phyloP scores from a whole-genome alignment of 2,113 vertebrate genomes.

The Calonectris borealis region DNA sequence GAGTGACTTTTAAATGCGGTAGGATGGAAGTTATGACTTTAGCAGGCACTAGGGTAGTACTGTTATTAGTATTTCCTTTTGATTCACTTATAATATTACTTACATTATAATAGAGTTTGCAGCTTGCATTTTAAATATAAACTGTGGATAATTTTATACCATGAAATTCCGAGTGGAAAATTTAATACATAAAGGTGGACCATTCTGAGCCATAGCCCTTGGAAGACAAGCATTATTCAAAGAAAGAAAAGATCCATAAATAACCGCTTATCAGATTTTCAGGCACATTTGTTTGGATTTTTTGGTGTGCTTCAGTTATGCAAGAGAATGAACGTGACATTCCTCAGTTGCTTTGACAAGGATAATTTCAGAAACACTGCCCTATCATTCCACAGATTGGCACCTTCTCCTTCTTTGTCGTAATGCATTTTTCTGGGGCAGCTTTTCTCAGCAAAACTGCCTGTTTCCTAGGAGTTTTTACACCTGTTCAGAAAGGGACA shows the following conservation, averaged over 20 bases:
- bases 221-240: background rate
- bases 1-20: background rate
- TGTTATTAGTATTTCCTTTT: constrained; percentile 34
- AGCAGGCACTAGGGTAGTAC: background rate
- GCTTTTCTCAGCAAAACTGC: constrained; percentile 9
- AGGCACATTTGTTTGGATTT: constrained; percentile 28
- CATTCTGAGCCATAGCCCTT: background rate
- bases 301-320: constrained; percentile 33
- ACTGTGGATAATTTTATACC: background rate
- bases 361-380: constrained; percentile 52
- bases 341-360: constrained; percentile 21
- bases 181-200: background rate
- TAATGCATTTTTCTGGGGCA: background rate
- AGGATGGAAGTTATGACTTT: constrained; percentile 25
- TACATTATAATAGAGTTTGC: constrained; percentile 16
- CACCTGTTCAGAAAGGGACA: background rate
- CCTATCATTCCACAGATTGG: constrained; percentile 27
- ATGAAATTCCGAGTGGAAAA: background rate
- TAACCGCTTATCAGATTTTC: constrained; percentile 13
- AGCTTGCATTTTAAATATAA: constrained; percentile 39
- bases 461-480: constrained; percentile 2
- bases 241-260: background rate
- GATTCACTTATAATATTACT: constrained; percentile 18
- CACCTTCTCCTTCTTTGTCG: constrained; percentile 39
- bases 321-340: constrained; percentile 30